Base-by-base conservation (phyloP, 2,113 vertebrate species). In the Bubo blakistoni region DNA sequence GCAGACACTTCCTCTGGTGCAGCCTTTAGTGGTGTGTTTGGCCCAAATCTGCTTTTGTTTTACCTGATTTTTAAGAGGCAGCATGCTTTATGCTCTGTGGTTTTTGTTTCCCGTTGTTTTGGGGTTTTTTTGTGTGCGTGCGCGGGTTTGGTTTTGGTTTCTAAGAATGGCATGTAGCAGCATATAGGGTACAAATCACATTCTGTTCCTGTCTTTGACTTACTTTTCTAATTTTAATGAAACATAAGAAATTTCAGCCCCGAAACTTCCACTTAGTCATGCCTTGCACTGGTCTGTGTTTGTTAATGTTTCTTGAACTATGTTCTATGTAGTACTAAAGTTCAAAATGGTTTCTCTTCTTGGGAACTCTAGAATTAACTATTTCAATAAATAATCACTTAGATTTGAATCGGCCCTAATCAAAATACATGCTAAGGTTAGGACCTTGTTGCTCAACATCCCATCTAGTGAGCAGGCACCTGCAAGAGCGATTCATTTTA, bases 21-120 rank as follows among this genome's bases (percentile, higher is more conserved):
- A 4, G 30, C 2, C 54, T 12, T 10, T 2, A 4, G 16, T 13
- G 26, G 6, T 7, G 22, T 2, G n/a, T 25, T 16, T 18, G 34
- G 19, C 19, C 38, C 54, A 4, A 30, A 44, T 7, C 29, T 25
- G 29, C 27, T 27, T 32, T 27, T 29, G 12, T 30, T 54, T 34
- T 7, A 40, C n/a, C 34, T 11, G 1, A 9, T 11, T 13, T 18
- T 40, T 25, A 7, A 27, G 55, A 42, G 16, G 47, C 52, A 46
- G 38, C 54, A 2, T 7, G 46, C n/a, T 30, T 49, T 22, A 12
- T 5, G 11, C n/a, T 15, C 25, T 7, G 6, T 9, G 14, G 5
- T 2, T 13, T 55, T 40, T n/a, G 20, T n/a, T 55, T 55, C 16
- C n/a, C 10, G 4, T 52, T 44, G 32, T 15, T 16, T 47, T n/a